Percentiles rank a stretch among this genome's conserved stretches.
Evolutionary conservation across 1,140 invertebrate genomes (phyloP).

Genomic region (Drosophila eugracilis): DNA sequence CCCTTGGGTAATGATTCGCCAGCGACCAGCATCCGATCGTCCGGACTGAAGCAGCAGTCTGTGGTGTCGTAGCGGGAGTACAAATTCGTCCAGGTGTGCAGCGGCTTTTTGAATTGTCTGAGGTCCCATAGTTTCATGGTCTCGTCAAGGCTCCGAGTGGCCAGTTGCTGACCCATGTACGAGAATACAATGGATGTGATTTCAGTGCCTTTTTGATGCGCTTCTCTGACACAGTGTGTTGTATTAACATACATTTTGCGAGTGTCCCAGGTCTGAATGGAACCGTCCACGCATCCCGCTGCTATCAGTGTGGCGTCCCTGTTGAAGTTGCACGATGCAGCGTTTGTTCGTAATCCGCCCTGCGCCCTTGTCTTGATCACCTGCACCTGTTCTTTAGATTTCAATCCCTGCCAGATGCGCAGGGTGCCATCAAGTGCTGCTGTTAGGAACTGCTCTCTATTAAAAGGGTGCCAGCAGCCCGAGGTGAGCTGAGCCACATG

Average conservation of each 20-base stretch:
- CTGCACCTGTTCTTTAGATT: slow-evolving; percentile 90
- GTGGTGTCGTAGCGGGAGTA: slow-evolving; percentile 96
- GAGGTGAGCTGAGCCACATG: slow-evolving; percentile 96
- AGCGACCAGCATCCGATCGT: slow-evolving; percentile 95
- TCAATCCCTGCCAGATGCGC: slow-evolving; percentile 94
- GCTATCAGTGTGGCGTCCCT: slow-evolving; percentile 95
- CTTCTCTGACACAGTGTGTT: slow-evolving; percentile 90
- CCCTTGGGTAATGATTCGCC: slow-evolving; percentile 92
- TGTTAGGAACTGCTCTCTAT: slow-evolving; percentile 97
- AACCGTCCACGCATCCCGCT: slow-evolving; percentile 97
- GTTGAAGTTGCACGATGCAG: slow-evolving; percentile 93
- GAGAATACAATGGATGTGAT: slow-evolving; percentile 95
- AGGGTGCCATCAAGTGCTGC: slow-evolving; percentile 97
- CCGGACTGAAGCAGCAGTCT: slow-evolving; percentile 92
- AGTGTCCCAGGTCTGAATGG: slow-evolving; percentile 99
- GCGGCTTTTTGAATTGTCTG: slow-evolving; percentile 91
- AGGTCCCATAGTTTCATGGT: slow-evolving; percentile 98
- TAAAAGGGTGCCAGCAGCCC: slow-evolving; percentile 97
- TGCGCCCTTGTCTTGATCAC: slow-evolving; percentile 96
- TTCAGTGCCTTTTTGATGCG: slow-evolving; percentile 93
- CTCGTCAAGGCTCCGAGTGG: slow-evolving; percentile 95
- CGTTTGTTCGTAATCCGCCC: slow-evolving; percentile 95
- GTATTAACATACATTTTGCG: slow-evolving; percentile 94
- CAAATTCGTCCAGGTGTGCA: slow-evolving; percentile 89
- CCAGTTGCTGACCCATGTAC: slow-evolving; percentile 92